Conservation (phyloP, 2,113 vertebrate genomes). For the Cariama cristata region DNA sequence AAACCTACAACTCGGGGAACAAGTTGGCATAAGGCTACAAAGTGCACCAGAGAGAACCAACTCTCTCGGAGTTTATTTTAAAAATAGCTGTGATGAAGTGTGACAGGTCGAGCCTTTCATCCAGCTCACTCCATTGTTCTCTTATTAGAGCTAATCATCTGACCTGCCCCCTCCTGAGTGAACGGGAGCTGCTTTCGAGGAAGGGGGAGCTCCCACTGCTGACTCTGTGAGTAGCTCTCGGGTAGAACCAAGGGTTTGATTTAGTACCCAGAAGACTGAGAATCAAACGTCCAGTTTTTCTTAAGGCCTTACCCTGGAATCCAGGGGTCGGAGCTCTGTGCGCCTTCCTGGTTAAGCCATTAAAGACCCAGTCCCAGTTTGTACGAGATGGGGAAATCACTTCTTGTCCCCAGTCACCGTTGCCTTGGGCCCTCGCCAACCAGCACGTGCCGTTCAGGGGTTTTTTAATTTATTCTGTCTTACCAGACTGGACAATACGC, state of each 20-base stretch:
- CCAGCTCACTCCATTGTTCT: background rate
- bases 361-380: background rate
- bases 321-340: background rate
- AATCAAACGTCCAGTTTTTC: background rate
- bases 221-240: background rate
- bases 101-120: background rate
- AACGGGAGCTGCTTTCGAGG: background rate
- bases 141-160: background rate
- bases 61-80: background rate
- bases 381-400: background rate
- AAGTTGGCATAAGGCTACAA: background rate
- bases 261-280: background rate
- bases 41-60: background rate
- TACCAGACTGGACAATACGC: background rate
- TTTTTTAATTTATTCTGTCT: background rate
- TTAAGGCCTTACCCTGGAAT: background rate
- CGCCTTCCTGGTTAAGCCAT: background rate
- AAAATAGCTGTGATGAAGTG: background rate
- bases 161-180: background rate
- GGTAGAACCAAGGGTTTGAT: background rate
- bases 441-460: accelerated
- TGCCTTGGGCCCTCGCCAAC: background rate
- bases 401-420: background rate
- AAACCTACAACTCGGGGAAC: background rate
- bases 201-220: background rate